These are phyloP conservation scores for Sericinus montela DNA, from an alignment of 2,888 invertebrate genomes.

Conservation along the genomic window DNA sequence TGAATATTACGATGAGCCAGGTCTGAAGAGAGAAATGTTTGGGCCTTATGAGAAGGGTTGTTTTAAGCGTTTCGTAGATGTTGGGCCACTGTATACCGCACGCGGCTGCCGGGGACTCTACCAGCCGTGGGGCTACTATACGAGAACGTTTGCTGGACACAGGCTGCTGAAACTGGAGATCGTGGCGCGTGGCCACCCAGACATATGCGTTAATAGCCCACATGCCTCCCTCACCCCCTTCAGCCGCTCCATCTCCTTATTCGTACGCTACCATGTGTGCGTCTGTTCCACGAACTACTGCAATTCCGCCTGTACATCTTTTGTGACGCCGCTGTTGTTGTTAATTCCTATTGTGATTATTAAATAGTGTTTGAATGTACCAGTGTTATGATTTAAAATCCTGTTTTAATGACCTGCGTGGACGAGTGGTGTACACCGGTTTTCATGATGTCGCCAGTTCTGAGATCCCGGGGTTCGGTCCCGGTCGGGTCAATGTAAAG, in stretches of 20 bases:
- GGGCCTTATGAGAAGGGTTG: constrained; percentile 25
- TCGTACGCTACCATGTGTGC: constrained; percentile 32
- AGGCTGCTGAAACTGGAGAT: constrained; percentile 25
- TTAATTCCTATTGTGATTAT: background rate
- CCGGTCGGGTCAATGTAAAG: too few relatives aligned
- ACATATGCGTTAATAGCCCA: constrained; percentile 28
- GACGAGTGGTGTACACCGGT: too few relatives aligned
- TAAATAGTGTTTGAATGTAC: background rate
- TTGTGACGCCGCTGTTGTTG: background rate
- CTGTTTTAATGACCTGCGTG: too few relatives aligned
- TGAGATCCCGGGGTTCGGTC: too few relatives aligned
- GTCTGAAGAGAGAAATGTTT: background rate
- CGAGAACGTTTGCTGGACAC: constrained; percentile 17
- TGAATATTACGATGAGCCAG: background rate
- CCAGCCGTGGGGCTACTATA: background rate
- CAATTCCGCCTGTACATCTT: constrained; percentile 14
- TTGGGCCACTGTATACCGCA: constrained; percentile 26
- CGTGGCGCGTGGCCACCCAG: constrained; percentile 14
- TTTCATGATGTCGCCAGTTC: too few relatives aligned
- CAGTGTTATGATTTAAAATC: too few relatives aligned
- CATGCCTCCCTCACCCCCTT: constrained; percentile 31
- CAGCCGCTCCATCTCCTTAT: constrained; percentile 27
- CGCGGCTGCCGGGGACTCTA: constrained; percentile 22
- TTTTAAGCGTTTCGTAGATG: constrained; percentile 27
- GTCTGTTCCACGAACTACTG: constrained; percentile 28